These are phyloP conservation scores for Sprattus sprattus DNA, from an alignment of 2,113 vertebrate species.

Conservation along the genomic window DNA sequence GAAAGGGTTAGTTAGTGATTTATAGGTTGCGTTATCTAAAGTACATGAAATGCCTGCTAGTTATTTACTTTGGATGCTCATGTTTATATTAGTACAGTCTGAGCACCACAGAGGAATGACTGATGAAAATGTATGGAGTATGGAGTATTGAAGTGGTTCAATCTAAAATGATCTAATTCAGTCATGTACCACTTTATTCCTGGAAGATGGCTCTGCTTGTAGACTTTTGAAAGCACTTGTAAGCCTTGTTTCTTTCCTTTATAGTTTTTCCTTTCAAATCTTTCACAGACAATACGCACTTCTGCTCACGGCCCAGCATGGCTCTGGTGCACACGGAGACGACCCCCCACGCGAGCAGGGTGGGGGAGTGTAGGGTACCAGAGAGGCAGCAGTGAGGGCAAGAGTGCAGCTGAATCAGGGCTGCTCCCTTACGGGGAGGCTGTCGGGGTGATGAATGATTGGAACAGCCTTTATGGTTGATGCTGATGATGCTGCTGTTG, in stretches of 20 bases:
- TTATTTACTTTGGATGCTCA: background rate
- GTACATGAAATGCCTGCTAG: background rate
- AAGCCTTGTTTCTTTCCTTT: background rate
- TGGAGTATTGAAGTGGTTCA: background rate
- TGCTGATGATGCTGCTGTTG: background rate
- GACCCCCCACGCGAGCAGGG: too few species aligned
- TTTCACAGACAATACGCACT: background rate
- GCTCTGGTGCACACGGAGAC: background rate
- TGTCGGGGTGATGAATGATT: background rate
- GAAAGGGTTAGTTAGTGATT: background rate
- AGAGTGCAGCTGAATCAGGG: background rate
- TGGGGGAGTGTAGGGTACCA: background rate
- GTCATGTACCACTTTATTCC: background rate
- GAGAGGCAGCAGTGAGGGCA: background rate
- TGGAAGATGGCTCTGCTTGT: background rate
- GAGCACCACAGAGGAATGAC: background rate
- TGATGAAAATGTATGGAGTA: background rate
- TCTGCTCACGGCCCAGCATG: background rate
- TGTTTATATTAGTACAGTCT: background rate
- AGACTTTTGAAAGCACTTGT: background rate
- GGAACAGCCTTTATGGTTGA: background rate
- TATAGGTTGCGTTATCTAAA: background rate
- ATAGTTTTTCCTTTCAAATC: background rate
- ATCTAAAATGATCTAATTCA: background rate
- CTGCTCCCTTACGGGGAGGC: background rate